Base-by-base conservation (phyloP, 2,113 vertebrate species). In the Anas platyrhynchos region DNA sequence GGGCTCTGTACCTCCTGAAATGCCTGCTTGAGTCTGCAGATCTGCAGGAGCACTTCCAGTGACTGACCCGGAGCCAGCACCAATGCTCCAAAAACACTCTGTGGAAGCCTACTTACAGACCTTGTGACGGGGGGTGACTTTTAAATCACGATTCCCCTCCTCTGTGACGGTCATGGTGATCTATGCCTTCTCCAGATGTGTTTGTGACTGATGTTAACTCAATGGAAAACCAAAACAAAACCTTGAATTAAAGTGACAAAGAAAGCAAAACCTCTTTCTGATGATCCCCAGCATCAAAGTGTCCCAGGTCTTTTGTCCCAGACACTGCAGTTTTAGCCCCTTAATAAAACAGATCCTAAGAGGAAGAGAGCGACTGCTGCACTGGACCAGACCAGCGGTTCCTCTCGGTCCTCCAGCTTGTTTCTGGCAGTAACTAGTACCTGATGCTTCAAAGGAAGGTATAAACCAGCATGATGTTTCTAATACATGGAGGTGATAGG, bases 361-460 rank as follows among this genome's bases (percentile, higher is more conserved):
- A 93, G 79, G 68, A 93, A 86, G 41, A 86, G 83, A 95, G 83
- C 55, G 86, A 86, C 89, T 88, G 96, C 88, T 9, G 48, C 92
- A 65, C 78, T 89, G 94, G 83, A 76, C 20, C 92, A 95, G 83
- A 85, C 74, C 92, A 95, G 90, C 52, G 4, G 93, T 34, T 94
- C 80, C 95, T 91, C 93, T 72, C 4, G 4, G 83, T 90, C 84
- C 89, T 90, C 83, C 87, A 61, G 75, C 86, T 94, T 96, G 88
- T 94, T 94, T 94, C 94, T 92, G 89, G 93, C 85, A 93, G 95
- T 58, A 86, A 91, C 76, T 81, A 94, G 74, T 65, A 83, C 1
- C 58, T 91, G 94, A 97, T 95, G 88, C 88, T 88, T 97, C 95
- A 97, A 95, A 96, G 96, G 93, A 97, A 97, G 96, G 96, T 92